A percentile compares a stretch with the other conserved stretches of the same genome.
Conservation (phyloP, 23 tunicate genomes). For the Oikopleura vanhoeffeni region DNA sequence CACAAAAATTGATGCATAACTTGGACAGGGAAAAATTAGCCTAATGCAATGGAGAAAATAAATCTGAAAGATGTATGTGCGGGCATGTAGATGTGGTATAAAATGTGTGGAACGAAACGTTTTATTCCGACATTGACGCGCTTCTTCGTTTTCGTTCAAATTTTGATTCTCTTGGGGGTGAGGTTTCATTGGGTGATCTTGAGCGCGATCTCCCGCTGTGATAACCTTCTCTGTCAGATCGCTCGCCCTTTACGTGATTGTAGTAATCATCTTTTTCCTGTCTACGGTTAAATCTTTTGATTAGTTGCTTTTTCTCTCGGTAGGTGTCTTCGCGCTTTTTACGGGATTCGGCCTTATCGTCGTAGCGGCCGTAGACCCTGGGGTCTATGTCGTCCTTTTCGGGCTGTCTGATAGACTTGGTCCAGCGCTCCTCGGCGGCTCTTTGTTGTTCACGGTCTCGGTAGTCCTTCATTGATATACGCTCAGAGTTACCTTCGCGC, state of each 20-base stretch:
- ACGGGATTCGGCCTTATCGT: background rate
- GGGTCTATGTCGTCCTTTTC: constrained; percentile 6
- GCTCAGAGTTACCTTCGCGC: constrained; percentile 34
- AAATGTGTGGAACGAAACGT: no score
- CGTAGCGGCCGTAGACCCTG: constrained; percentile 10
- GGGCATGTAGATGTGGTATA: no score
- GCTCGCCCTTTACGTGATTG: background rate
- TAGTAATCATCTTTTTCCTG: background rate
- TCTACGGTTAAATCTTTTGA: background rate
- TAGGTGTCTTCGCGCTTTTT: background rate
- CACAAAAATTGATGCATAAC: no score
- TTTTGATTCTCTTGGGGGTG: background rate
- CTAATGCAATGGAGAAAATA: no score
- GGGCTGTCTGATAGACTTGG: background rate
- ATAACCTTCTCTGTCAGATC: background rate
- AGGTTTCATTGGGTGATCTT: background rate
- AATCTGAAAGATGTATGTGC: no score
- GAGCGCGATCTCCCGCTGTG: background rate
- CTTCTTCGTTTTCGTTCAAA: background rate
- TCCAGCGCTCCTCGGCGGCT: constrained; percentile 10
- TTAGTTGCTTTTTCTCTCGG: background rate
- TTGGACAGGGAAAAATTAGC: no score
- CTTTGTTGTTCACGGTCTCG: background rate
- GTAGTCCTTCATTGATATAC: background rate
- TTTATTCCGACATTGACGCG: constrained; percentile 5